Percentiles rank a stretch among this genome's conserved stretches.
Evolutionary conservation across 2,888 invertebrate species (phyloP).

Genomic region (Amphimallon solstitiale): DNA sequence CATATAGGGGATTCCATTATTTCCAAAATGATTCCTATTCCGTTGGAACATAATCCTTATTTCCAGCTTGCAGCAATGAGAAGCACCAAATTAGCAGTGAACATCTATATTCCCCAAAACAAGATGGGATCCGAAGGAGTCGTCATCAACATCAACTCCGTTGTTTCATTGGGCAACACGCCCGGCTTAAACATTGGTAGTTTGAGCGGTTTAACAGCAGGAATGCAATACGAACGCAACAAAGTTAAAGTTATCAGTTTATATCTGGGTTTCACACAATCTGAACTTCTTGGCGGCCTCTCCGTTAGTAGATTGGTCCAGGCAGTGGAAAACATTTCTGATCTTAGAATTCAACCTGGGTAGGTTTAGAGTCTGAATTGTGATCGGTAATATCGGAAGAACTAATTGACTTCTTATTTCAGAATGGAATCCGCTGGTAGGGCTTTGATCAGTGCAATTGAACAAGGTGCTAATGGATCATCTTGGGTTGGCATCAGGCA

Average conservation of each 20-base stretch:
- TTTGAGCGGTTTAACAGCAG: not conserved
- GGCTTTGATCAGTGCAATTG: slow-evolving; percentile 18
- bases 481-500: slow-evolving; percentile 20
- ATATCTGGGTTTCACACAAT: not conserved
- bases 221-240: slow-evolving; percentile 20
- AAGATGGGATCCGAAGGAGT: slow-evolving; percentile 15
- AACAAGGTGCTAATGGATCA: slow-evolving; percentile 16
- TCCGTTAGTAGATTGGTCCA: slow-evolving; percentile 1
- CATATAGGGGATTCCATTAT: too few relatives aligned
- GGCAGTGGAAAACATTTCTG: slow-evolving; percentile 3
- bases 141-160: slow-evolving; percentile 16
- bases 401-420: not conserved
- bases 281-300: slow-evolving; percentile 7
- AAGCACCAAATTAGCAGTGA: slow-evolving; percentile 16
- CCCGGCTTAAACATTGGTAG: not conserved
- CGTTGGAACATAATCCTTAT: too few relatives aligned
- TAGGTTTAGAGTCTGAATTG: not conserved
- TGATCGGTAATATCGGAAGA: not conserved
- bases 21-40: too few relatives aligned
- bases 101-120: slow-evolving; percentile 7
- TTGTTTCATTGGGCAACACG: slow-evolving; percentile 1
- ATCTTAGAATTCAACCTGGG: slow-evolving; percentile 21
- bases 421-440: slow-evolving; percentile 10
- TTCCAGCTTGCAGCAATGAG: slow-evolving; percentile 17
- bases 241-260: slow-evolving; percentile 24